These are phyloP conservation scores for Brachypodius melanocephalos DNA, from an alignment of 2,113 vertebrate genomes.

Conservation along the genomic window DNA sequence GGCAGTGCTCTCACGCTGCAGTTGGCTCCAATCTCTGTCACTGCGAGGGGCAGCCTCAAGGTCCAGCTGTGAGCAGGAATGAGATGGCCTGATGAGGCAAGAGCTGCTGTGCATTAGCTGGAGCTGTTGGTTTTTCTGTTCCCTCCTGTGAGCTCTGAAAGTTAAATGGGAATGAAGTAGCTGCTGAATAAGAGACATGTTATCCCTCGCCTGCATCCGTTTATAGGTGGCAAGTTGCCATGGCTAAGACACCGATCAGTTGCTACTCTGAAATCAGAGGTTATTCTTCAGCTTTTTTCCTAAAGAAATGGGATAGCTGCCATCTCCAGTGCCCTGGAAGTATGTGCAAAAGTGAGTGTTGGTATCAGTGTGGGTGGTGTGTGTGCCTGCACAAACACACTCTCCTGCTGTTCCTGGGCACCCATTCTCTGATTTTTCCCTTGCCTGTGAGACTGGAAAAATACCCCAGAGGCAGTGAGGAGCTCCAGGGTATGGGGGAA, in stretches of 20 bases:
- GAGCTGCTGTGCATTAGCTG: background rate
- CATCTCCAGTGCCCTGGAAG: background rate
- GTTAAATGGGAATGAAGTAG: background rate
- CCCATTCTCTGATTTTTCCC: background rate
- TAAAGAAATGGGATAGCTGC: background rate
- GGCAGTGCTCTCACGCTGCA: background rate
- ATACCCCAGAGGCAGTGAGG: background rate
- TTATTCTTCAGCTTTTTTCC: background rate
- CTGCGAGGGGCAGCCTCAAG: background rate
- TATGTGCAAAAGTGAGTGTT: background rate
- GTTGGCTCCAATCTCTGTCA: background rate
- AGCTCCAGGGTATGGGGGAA: background rate
- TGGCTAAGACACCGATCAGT: background rate
- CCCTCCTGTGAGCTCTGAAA: conserved; percentile 32
- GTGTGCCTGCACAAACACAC: background rate
- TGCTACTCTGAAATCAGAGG: background rate
- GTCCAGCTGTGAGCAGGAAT: conserved; percentile 15
- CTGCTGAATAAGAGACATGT: background rate
- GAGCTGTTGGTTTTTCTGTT: background rate
- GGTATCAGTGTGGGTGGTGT: background rate
- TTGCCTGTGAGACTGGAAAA: background rate
- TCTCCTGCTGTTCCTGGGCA: background rate
- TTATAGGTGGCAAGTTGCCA: background rate
- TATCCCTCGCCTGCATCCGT: background rate
- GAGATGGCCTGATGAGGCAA: background rate